Evolutionary conservation across 2,797 vertebrate genomes (phyloP).

Genomic region (Iguana delicatissima): DNA sequence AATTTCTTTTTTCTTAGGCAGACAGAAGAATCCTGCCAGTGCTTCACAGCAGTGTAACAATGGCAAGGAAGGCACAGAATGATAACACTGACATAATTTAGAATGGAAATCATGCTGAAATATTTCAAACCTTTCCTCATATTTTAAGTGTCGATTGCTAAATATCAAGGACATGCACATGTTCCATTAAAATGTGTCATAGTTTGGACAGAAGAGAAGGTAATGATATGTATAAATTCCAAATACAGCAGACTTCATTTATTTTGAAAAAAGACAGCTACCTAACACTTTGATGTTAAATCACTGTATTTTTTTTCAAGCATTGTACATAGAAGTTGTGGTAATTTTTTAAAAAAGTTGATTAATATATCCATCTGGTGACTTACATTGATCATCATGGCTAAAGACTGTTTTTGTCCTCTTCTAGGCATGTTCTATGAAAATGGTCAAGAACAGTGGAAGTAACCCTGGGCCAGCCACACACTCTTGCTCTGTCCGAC

Average conservation of each 20-base stretch:
- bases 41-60: not conserved
- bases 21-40: slow-evolving; percentile 5
- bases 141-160: slow-evolving; percentile 7
- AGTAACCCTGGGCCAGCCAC: not conserved
- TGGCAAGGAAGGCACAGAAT: not conserved
- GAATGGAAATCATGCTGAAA: not conserved
- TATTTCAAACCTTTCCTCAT: slow-evolving; percentile 20
- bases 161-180: not conserved
- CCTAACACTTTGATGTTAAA: not conserved
- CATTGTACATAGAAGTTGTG: not conserved
- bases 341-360: not conserved
- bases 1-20: slow-evolving; percentile 14
- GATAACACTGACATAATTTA: not conserved
- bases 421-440: not conserved
- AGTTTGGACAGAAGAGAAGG: not conserved
- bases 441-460: not conserved
- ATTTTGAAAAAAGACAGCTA: not conserved
- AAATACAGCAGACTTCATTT: not conserved
- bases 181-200: not conserved
- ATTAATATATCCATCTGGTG: not conserved
- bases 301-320: not conserved
- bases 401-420: not conserved
- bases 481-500: not conserved
- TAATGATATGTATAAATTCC: not conserved
- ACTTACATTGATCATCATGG: no score